Conservation (phyloP, 2,888 invertebrate species). For the Thymelicus sylvestris region DNA sequence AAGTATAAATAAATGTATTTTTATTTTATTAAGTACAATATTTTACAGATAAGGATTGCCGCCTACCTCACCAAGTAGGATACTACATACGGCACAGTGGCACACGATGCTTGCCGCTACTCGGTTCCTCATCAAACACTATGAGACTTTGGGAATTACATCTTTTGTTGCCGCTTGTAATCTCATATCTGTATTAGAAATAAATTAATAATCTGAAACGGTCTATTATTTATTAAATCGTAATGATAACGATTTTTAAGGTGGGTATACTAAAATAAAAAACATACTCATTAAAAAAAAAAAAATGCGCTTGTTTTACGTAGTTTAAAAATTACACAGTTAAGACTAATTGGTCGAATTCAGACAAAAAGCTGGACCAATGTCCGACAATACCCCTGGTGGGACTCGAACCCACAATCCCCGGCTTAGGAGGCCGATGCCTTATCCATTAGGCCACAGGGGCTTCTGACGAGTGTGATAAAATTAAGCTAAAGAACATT, state of each 20-base stretch:
- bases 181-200: slow-evolving; percentile 42
- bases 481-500: not conserved
- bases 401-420: slow-evolving; percentile 91
- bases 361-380: no score
- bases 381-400: slow-evolving; percentile 88
- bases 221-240: not conserved
- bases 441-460: slow-evolving; percentile 92
- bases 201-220: not conserved
- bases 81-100: slow-evolving; percentile 79
- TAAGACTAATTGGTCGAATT: no score
- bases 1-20: no score
- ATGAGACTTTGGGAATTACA: slow-evolving; percentile 48
- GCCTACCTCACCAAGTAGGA: slow-evolving; percentile 87
- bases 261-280: no score
- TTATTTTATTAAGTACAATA: no score
- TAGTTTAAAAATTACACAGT: no score
- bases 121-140: slow-evolving; percentile 52
- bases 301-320: no score
- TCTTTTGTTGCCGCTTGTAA: slow-evolving; percentile 49
- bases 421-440: slow-evolving; percentile 92
- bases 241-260: no score
- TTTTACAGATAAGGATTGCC: slow-evolving; percentile 86
- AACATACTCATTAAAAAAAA: no score
- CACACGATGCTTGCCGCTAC: slow-evolving; percentile 71
- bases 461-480: slow-evolving; percentile 60